Percentiles rank a stretch among this genome's conserved stretches.
Evolutionary conservation across 1,140 invertebrate species (phyloP).

Genomic region (Tyrophagus putrescentiae): DNA sequence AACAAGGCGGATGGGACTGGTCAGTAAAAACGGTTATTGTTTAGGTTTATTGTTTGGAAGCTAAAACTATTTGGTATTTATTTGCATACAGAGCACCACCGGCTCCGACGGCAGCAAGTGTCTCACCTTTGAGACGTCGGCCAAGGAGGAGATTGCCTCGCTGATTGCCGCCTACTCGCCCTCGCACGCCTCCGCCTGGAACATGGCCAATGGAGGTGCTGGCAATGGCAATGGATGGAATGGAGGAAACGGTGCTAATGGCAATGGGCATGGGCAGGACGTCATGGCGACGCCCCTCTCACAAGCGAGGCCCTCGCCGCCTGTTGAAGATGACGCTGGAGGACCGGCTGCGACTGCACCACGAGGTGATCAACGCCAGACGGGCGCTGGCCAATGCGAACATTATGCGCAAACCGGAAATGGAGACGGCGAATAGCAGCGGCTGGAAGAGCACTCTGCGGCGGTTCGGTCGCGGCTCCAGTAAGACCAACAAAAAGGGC

Average conservation of each 20-base stretch:
- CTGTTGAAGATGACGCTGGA: constrained; percentile 37
- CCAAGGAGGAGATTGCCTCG: constrained; percentile 76
- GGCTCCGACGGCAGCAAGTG: constrained; percentile 57
- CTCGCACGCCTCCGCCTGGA: constrained; percentile 13
- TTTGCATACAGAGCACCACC: neutral
- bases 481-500: constrained; percentile 49
- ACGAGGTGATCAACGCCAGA: constrained; percentile 49
- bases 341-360: constrained; percentile 60
- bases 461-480: constrained; percentile 60
- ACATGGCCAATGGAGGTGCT: neutral
- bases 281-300: neutral
- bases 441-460: constrained; percentile 74
- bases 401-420: constrained; percentile 60
- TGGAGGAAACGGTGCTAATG: neutral
- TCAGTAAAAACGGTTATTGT: too few relatives aligned
- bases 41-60: too few relatives aligned
- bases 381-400: constrained; percentile 66
- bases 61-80: neutral
- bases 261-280: neutral
- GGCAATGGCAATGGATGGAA: neutral
- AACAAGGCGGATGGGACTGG: constrained; percentile 37
- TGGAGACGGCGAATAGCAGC: constrained; percentile 52
- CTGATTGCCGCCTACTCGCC: constrained; percentile 70
- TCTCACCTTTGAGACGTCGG: constrained; percentile 72
- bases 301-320: neutral